Conservation (phyloP, 2,113 vertebrate genomes). For the Thermophis baileyi region DNA sequence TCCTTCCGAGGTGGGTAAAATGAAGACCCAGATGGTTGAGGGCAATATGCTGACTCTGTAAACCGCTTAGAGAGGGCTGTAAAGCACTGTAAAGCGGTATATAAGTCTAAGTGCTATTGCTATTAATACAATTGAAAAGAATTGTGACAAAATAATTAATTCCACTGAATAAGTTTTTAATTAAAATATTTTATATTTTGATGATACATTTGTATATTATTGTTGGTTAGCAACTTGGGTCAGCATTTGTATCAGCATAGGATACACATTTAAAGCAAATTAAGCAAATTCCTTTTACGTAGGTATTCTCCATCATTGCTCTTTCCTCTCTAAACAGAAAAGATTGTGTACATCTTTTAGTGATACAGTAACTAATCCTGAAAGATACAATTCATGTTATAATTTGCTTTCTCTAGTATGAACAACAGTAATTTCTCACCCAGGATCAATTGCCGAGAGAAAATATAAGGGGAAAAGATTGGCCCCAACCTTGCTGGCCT, state of each 20-base stretch:
- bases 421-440: not conserved
- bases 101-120: no score
- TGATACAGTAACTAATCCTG: not conserved
- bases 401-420: not conserved
- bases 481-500: not conserved
- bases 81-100: no score
- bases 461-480: not conserved
- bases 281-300: not conserved
- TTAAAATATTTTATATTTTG: not conserved
- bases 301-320: not conserved
- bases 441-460: not conserved
- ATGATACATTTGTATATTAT: not conserved
- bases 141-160: not conserved
- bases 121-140: not conserved
- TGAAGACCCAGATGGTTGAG: no score
- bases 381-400: not conserved
- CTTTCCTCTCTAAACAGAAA: not conserved
- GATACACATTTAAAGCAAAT: not conserved
- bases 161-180: not conserved
- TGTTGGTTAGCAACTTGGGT: not conserved
- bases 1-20: no score
- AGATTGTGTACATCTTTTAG: not conserved
- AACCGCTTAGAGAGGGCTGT: no score
- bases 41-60: no score
- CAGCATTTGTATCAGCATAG: not conserved